Evolutionary conservation across 2,113 vertebrate genomes (phyloP).

Genomic region (Salvelinus sp.): DNA sequence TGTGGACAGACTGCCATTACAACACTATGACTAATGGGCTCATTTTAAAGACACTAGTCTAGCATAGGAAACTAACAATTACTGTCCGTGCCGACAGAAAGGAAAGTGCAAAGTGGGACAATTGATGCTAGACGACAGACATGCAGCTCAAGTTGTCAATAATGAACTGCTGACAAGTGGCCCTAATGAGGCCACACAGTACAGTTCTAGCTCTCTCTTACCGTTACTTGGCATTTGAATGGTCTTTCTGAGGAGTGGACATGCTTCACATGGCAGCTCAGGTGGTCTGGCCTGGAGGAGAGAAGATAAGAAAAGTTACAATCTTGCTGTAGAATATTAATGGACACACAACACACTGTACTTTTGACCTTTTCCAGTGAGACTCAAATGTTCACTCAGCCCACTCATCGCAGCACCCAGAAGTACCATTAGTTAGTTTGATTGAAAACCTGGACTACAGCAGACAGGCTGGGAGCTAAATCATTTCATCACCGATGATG

Average conservation of each 20-base stretch:
- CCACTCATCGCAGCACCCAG: background rate
- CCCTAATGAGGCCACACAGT: background rate
- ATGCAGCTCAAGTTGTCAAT: background rate
- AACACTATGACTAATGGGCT: background rate
- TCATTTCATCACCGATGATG: background rate
- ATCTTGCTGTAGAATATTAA: too few relatives aligned
- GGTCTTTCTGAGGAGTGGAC: slow-evolving; percentile 97
- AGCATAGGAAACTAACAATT: background rate
- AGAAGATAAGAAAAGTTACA: slow-evolving; percentile 10
- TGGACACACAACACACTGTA: background rate
- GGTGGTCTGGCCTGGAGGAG: slow-evolving; percentile 69
- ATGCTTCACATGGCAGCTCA: slow-evolving; percentile 93
- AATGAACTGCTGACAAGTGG: background rate
- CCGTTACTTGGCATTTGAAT: slow-evolving; percentile 98
- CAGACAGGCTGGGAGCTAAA: slow-evolving; percentile 1
- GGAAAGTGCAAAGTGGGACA: background rate
- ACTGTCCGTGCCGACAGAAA: background rate
- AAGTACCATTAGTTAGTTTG: background rate
- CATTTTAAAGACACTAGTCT: background rate
- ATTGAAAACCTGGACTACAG: background rate
- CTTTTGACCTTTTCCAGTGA: background rate
- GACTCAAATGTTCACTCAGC: background rate
- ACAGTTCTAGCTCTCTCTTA: slow-evolving; percentile 43
- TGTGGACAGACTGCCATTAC: background rate
- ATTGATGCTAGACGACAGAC: background rate